Conservation (phyloP, 2,888 invertebrate species). For the Cephalotes varians region DNA sequence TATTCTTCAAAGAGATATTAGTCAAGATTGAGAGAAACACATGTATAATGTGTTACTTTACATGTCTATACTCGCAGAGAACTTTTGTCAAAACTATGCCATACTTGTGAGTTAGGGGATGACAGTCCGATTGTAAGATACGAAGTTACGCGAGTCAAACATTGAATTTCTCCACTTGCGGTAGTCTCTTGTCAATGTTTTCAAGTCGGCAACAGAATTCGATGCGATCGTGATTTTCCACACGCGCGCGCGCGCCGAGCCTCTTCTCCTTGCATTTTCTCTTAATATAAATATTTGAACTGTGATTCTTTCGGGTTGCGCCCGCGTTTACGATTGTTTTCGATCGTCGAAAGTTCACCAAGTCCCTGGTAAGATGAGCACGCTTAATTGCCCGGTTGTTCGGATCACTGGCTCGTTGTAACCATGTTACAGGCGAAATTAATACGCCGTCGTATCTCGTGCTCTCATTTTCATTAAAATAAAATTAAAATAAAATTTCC, state of each 20-base stretch:
- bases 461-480: constrained; percentile 74
- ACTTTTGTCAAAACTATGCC: constrained; percentile 55
- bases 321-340: constrained; percentile 42
- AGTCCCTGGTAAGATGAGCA: constrained; percentile 30
- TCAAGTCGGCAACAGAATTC: constrained; percentile 10
- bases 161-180: constrained; percentile 61
- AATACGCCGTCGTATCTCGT: constrained; percentile 63
- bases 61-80: neutral
- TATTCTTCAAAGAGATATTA: neutral
- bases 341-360: constrained; percentile 27
- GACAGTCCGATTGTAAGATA: constrained; percentile 57
- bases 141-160: constrained; percentile 62
- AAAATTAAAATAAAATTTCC: constrained; percentile 73
- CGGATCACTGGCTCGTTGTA: constrained; percentile 67
- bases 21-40: neutral
- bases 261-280: neutral
- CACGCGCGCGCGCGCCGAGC: too few species aligned
- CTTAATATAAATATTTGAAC: constrained; percentile 41
- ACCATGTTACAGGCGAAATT: constrained; percentile 68
- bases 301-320: neutral
- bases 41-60: neutral
- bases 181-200: constrained; percentile 38
- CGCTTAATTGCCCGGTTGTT: constrained; percentile 70
- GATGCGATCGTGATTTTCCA: constrained; percentile 1
- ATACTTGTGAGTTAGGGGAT: constrained; percentile 54